phyloP scores from a whole-genome alignment of 2,797 vertebrate species.

The Myiothlypis chrysogaster region DNA sequence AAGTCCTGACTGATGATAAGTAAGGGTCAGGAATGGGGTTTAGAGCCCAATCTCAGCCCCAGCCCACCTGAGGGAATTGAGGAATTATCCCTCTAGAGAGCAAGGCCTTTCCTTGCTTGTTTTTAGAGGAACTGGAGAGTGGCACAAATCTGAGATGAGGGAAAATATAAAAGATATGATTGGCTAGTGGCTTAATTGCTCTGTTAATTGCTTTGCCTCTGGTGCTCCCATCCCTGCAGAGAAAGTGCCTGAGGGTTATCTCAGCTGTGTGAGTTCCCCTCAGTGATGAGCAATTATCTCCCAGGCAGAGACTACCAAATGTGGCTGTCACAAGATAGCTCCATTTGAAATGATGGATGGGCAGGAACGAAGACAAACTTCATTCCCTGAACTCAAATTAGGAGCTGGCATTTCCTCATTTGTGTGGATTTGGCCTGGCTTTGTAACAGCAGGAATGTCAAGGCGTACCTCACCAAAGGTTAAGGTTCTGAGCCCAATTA shows the following conservation, averaged over 20 bases:
- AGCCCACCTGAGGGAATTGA: neutral
- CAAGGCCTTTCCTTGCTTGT: neutral
- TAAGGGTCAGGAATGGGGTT: neutral
- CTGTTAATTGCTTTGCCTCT: slow-evolving; percentile 57
- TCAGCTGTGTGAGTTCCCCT: neutral
- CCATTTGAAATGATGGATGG: slow-evolving; percentile 11
- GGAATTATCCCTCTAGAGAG: neutral
- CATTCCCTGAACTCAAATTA: neutral
- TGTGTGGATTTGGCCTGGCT: neutral
- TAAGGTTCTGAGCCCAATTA: neutral
- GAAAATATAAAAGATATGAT: neutral
- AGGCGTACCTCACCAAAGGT: neutral
- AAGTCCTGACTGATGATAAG: neutral
- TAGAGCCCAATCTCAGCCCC: neutral
- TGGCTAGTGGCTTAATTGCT: slow-evolving; percentile 32
- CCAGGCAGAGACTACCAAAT: neutral
- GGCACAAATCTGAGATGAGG: neutral
- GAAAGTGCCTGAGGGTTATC: slow-evolving; percentile 25
- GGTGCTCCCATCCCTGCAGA: slow-evolving; percentile 15
- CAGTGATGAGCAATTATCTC: slow-evolving; percentile 31
- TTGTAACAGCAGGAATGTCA: neutral
- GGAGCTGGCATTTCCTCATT: neutral
- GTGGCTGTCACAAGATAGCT: slow-evolving; percentile 2
- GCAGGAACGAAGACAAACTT: neutral
- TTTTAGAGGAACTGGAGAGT: neutral